Evolutionary conservation across 2,113 vertebrate genomes (phyloP).

Genomic region (Nibea albiflora): DNA sequence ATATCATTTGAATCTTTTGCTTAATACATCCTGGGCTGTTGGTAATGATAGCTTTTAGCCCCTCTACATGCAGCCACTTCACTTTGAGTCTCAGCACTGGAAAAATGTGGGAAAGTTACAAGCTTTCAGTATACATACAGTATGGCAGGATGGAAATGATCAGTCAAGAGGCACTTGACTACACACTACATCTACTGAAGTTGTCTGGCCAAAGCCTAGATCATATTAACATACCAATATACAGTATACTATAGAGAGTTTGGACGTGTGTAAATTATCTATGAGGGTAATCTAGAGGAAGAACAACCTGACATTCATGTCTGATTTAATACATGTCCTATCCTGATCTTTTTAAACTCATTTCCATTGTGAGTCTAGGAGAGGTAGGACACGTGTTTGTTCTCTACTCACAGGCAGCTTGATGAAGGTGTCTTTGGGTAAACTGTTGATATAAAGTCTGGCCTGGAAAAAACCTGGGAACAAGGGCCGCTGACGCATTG

Average conservation of each 20-base stretch:
- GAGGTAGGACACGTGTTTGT: neutral
- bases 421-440: conserved; percentile 89
- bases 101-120: neutral
- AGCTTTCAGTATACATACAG: neutral
- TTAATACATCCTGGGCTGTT: neutral
- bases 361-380: neutral
- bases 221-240: neutral
- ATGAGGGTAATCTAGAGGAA: neutral
- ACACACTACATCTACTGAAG: neutral
- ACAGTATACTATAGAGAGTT: neutral
- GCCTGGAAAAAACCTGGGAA: conserved; percentile 88
- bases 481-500: conserved; percentile 73
- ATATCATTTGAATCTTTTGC: neutral
- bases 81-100: neutral
- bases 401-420: conserved; percentile 85
- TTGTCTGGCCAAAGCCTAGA: neutral
- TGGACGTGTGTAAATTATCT: neutral
- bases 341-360: neutral
- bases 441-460: conserved; percentile 78
- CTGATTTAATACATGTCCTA: no score
- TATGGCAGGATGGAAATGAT: neutral
- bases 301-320: neutral
- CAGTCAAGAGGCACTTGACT: neutral
- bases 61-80: neutral
- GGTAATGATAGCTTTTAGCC: neutral